Evolutionary conservation across 1,140 invertebrate species (phyloP), one percentile per base, ranked within the genome.

Genomic region (Cydia strobilella): DNA sequence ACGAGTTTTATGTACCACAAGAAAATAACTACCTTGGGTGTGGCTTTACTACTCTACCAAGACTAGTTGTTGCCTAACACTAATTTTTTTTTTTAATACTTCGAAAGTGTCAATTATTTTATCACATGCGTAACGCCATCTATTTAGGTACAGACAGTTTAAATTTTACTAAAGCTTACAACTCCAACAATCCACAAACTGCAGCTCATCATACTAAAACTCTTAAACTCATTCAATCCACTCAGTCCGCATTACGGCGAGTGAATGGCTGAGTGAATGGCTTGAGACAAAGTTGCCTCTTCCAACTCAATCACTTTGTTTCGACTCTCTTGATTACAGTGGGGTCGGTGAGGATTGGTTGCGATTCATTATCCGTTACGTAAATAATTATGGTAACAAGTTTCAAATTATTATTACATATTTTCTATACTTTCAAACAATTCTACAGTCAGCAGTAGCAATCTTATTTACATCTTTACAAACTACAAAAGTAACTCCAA

Each of bases 261-360:
- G 54, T 59, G 54, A 59, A 59, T 59, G 54, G 10, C 39, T 74
- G 62, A 77, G 20, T 76, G 78, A 81, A 82, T 82, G 81, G 39
- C 23, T 75, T 66, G 80, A 82, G 78, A 84, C 81, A 80, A 82
- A 82, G 77, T 84, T 84, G 81, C 77, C 75, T 79, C 35, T 39
- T 39, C 74, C 72, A 78, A 69, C 75, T 81, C 79, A 84, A 81
- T 84, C 76, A 84, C 79, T 82, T 82, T 84, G 79, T 82, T 79
- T 81, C 74, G 59, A 66, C 74, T 74, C 71, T 25, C 23, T 45
- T 42, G 72, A 65, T 74, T 72, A 77, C n/a, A 63, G 27, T 51
- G 13, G 20, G 42, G 59, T 65, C 2, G 42, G 31, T 3, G 23
- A 20, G 51, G 51, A 65, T 72, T 78, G 76, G 76, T 39, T 13